Base-by-base conservation (phyloP, 1,140 invertebrate species). In the Gryon sp. region DNA sequence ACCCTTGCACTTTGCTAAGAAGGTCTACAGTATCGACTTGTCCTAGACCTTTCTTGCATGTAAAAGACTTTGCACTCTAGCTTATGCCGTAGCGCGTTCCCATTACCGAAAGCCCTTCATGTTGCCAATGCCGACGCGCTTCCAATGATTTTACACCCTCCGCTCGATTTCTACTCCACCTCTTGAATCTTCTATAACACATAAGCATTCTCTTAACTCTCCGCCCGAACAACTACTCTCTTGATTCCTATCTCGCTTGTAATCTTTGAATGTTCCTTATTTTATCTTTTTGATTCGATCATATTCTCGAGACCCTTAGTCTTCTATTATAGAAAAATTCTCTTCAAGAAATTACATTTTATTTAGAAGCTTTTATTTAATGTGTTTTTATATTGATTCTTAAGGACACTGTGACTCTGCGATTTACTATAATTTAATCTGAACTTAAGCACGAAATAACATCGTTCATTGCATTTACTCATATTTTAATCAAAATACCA, bases 11-110 rank as follows among this genome's bases (percentile, higher is more conserved):
- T 77, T 62, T 62, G 11, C 52, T 62, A 52, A 70, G 65, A 69
- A 77, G 74, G 60, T 70, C 53, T 70, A 70, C 40, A 38, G 63
- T 73, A 69, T 72, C 63, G 75, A 69, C 75, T 78, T 73, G 75
- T 72, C 75, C 75, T 77, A 77, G 75, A 77, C 75, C 75, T 77
- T 77, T 68, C 62, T 68, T 68, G 68, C 55, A 57, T 63, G 53
- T 55, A 68, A 68, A 78, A 65, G 40, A 48, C 53, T 65, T 77
- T 41, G 43, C 66, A 66, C 59, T 72, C 60, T 11, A 55, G 9
- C 72, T 69, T 14, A 26, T 15, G 40, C 36, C 40, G 50, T 38
- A 52, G 55, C 50, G 7, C 52, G 59, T 15, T 55, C 41, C 75
- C 59, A 63, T 73, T 78, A 73, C 75, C 32, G 40, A 60, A 72